Base-by-base conservation (phyloP, 2,113 vertebrate genomes). In the Xiphorhynchus elegans region DNA sequence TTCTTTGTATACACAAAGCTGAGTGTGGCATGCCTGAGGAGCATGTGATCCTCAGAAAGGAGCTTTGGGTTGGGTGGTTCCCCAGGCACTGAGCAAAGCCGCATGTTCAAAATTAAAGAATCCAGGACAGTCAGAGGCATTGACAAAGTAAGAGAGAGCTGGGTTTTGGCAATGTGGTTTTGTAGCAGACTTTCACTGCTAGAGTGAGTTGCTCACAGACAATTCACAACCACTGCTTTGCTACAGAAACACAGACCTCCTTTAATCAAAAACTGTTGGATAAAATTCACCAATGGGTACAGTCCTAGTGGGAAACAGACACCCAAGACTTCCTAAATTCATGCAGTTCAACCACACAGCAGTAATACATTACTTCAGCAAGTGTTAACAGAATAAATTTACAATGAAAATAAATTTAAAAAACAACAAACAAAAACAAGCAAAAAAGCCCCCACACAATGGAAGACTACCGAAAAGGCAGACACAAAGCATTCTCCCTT, bases 11-110 rank as follows among this genome's bases (percentile, higher is more conserved):
- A 93, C 33, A 90, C n/a, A 63, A 62, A 90, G 59, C 67, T 37
- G 59, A 95, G 74, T 11, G 5, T 3, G 42, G 78, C 63, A 73
- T 63, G 78, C 55, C 49, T 42, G 37, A 73, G 47, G 31, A 95
- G 40, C 90, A 91, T 1, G 1, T 80, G 90, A 79, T 70, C 33
- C 67, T 63, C 70, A 55, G 39, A 69, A 76, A 80, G 68, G 55
- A 46, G 29, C 75, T 37, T 46, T 47, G 72, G 42, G 35, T 47
- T 94, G 90, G 67, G 74, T 87, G 87, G 81, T 35, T 92, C 91
- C 53, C 46, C 84, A 79, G 46, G 47, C 93, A 72, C 89, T 29
- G 24, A 84, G 68, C 44, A 86, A 82, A 92, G 69, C 77, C 68
- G 52, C 9, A 8, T 23, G 42, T 66, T 89, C n/a, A 17, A 89